Evolutionary conservation across 2,113 vertebrate species (phyloP), one percentile per base, ranked within the genome.

Genomic region (Turnix velox): DNA sequence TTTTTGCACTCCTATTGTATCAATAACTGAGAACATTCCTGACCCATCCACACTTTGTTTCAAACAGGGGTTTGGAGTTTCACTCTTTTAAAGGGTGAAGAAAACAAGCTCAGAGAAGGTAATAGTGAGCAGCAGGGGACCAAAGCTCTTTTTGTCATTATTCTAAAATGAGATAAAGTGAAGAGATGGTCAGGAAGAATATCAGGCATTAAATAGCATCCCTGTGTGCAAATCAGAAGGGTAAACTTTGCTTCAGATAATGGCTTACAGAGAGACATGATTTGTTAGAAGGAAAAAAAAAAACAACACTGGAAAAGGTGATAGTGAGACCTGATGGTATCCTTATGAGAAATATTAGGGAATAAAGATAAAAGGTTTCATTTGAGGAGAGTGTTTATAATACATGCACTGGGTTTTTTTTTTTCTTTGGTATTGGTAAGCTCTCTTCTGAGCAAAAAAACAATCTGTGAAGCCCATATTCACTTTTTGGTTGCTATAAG

Each of bases 191-290:
- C 91, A 91, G 88, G 87, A 91, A 87, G 80, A 93, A 69, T 74
- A 93, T 71, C 69, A 94, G 75, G 76, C 54, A 66, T 59, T 78
- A 94, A 96, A 82, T 68, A 85, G 72, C 55, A 94, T 84, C 76
- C 94, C 90, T 76, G 33, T 88, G 92, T 76, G 83, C 68, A 94
- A 93, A 90, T 94, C 85, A 81, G 62, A 87, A 76, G 18, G 54
- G 77, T 88, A 96, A 94, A 90, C 58, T 94, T 94, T 84, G 61
- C 42, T 91, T 95, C 88, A 87, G 77, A 89, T 93, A 90, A 93
- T 84, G 86, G 74, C 66, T 91, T 94, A 88, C 31, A 87, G n/a
- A 90, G 45, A 10, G 23, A 93, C 18, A 72, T 62, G 73, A 40
- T 61, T 82, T 79, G 57, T 81, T 69, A 82, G 61, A 81, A 86